Evolutionary conservation across 2,113 vertebrate species (phyloP).

Genomic region (Zosterops pallidus): DNA sequence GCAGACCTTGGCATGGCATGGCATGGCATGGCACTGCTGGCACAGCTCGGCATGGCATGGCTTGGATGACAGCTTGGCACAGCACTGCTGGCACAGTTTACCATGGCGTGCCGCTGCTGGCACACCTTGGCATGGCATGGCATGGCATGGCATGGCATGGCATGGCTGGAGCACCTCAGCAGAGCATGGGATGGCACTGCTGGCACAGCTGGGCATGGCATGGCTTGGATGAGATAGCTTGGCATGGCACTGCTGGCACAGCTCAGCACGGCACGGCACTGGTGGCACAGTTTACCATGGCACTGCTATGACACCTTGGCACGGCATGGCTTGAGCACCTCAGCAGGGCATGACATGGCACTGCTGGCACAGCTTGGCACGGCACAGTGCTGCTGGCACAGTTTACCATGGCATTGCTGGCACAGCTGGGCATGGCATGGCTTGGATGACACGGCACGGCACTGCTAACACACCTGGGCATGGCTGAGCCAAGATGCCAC

Average conservation of each 20-base stretch:
- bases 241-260: background rate
- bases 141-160: background rate
- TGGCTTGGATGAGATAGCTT: no score
- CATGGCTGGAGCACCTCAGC: no score
- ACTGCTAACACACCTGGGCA: no score
- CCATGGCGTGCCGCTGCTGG: no score
- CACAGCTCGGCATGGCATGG: background rate
- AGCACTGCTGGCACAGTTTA: background rate
- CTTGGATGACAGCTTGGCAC: no score
- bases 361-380: background rate
- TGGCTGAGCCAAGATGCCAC: background rate
- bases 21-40: background rate
- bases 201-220: background rate
- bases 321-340: no score
- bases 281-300: background rate
- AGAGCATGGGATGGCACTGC: background rate
- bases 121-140: background rate
- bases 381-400: no score
- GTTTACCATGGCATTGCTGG: background rate
- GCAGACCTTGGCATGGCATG: background rate
- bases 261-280: no score
- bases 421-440: background rate
- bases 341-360: background rate
- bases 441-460: background rate
- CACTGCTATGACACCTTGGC: no score